Base-by-base conservation (phyloP, 1,140 invertebrate species). In the Calephelis nemesis region DNA sequence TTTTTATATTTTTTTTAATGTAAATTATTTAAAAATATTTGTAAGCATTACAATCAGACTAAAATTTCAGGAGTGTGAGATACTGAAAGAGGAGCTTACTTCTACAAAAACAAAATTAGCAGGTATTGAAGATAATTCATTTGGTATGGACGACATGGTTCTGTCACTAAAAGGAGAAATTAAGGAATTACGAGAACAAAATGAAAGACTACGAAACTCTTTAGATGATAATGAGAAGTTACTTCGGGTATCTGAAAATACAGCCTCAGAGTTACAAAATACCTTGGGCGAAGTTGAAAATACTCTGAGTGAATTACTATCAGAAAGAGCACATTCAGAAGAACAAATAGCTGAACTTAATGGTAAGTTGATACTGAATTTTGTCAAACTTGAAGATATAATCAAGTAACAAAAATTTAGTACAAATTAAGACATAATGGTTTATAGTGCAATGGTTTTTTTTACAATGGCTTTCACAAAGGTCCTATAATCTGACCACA, bases 131-230 rank as follows among this genome's bases (percentile, higher is more conserved):
- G 93, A 95, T 77, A 95, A 93, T 81, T 95, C 95, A 6, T 95
- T 95, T 86, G 95, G 94, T 7, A 94, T 94, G 75, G 95, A 95
- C 74, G 95, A 96, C 81, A 94, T 95, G 93, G 94, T 96, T 2
- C 86, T 91, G 5, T 92, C 93, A 7, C 79, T 95, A 1, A 94
- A 95, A 69, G 90, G 93, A 48, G 93, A 95, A 77, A 90, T 97
- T 39, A 91, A 87, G 63, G 88, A 87, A 69, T 63, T 83, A 48
- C 91, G 86, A 69, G 85, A 83, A 67, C 85, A 85, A 49, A 92
- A 92, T 63, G 84, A 90, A 3, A 84, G 91, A 63, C 76, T 92
- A 40, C 74, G 90, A 13, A 87, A 85, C 45, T 91, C 91, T 62
- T 79, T 92, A 45, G 86, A 88, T 64, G 85, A 87, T 65, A 90